These are phyloP conservation scores for Anoplius nigerrimus DNA, from an alignment of 2,888 invertebrate species.

Conservation along the genomic window DNA sequence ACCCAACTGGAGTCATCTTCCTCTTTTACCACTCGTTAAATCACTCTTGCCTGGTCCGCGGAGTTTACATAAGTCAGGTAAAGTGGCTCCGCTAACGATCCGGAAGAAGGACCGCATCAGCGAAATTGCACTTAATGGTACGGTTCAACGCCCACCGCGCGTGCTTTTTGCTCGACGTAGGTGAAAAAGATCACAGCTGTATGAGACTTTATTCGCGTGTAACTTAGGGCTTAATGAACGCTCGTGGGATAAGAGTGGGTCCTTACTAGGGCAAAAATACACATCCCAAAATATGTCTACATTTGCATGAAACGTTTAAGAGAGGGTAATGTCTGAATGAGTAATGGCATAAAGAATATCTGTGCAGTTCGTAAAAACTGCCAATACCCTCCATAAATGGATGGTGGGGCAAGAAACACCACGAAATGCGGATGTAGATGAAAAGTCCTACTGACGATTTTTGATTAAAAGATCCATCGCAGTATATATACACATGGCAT, in stretches of 20 bases:
- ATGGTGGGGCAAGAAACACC: too few species aligned
- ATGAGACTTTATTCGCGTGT: slow-evolving; percentile 54
- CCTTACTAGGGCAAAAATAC: too few species aligned
- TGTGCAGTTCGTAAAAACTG: too few species aligned
- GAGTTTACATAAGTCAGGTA: slow-evolving; percentile 62
- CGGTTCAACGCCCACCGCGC: slow-evolving; percentile 61
- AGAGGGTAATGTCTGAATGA: neutral
- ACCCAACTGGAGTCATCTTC: neutral
- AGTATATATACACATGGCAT: neutral
- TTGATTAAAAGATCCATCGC: too few species aligned
- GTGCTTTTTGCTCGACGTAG: slow-evolving; percentile 51
- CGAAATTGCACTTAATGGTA: slow-evolving; percentile 66
- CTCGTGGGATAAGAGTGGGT: neutral
- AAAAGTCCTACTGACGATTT: too few species aligned
- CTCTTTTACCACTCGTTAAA: slow-evolving; percentile 44
- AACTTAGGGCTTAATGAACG: slow-evolving; percentile 54
- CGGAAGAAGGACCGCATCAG: slow-evolving; percentile 64
- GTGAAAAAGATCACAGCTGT: slow-evolving; percentile 53
- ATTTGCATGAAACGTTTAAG: neutral
- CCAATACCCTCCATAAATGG: too few species aligned
- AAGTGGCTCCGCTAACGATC: slow-evolving; percentile 63
- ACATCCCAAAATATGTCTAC: neutral
- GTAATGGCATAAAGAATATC: too few species aligned
- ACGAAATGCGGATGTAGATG: too few species aligned
- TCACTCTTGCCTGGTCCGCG: slow-evolving; percentile 54